Percentiles rank a stretch among this genome's conserved stretches.
phyloP scores from a whole-genome alignment of 2,888 invertebrate species.

The Trissolcus japonicus region DNA sequence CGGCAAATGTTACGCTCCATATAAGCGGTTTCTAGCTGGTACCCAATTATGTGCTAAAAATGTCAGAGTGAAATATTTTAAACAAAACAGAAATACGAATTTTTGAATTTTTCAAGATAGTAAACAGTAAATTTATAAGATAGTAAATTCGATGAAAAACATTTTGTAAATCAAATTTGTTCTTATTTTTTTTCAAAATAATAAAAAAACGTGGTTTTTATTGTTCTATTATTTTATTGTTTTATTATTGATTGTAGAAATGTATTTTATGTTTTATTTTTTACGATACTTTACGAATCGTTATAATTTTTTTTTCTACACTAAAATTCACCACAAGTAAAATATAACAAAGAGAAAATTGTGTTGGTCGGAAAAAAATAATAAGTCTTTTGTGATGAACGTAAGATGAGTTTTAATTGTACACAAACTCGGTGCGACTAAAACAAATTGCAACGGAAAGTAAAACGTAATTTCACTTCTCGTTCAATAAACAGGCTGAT shows the following conservation, averaged over 20 bases:
- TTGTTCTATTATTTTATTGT: no score
- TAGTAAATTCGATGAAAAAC: no score
- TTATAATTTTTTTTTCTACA: no score
- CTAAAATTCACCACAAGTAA: no score
- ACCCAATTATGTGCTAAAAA: constrained; percentile 18
- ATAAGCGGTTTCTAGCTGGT: constrained; percentile 46
- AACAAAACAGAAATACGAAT: constrained; percentile 10
- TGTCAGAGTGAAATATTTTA: neutral
- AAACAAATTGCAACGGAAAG: constrained; percentile 27
- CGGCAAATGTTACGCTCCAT: constrained; percentile 45
- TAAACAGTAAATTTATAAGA: no score
- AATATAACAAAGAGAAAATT: constrained; percentile 9
- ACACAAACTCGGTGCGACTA: constrained; percentile 2
- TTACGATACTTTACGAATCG: no score
- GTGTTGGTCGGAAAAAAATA: constrained; percentile 20
- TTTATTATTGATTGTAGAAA: no score
- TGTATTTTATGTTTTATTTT: no score
- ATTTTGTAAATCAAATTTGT: no score
- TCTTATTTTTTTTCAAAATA: no score
- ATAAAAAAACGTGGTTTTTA: no score
- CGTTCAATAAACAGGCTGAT: constrained; percentile 18
- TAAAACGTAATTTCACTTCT: constrained; percentile 39
- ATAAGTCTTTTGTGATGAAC: constrained; percentile 19
- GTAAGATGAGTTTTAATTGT: constrained; percentile 28
- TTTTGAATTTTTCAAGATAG: no score